Percentiles rank a stretch among this genome's conserved stretches.
phyloP scores from a whole-genome alignment of 2,888 invertebrate genomes.

The Xanthostigma xanthostigma region DNA sequence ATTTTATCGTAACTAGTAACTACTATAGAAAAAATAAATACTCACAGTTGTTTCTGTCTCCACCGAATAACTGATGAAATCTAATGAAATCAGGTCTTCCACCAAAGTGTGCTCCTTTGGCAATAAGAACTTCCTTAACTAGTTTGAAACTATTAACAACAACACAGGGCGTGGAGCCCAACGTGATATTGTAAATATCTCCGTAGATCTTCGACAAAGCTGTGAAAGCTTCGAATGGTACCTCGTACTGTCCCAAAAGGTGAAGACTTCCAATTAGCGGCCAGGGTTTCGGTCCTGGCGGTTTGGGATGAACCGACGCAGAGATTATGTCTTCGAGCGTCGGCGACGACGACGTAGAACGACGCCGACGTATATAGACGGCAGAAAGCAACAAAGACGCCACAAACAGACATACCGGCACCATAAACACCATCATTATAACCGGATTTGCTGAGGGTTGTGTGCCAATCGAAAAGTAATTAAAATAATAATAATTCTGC shows the following conservation, averaged over 20 bases:
- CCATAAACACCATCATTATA: too few species aligned
- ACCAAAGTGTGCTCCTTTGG: slow-evolving; percentile 68
- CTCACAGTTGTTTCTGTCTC: slow-evolving; percentile 79
- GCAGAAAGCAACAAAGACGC: too few species aligned
- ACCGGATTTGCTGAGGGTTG: too few species aligned
- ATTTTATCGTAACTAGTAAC: not conserved
- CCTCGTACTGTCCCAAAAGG: slow-evolving; percentile 43
- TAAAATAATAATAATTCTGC: too few species aligned
- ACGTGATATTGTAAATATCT: slow-evolving; percentile 51
- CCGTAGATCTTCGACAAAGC: slow-evolving; percentile 53
- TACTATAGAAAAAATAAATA: slow-evolving; percentile 20
- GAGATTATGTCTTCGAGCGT: too few species aligned
- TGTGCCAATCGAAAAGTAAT: too few species aligned
- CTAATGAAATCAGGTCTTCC: slow-evolving; percentile 69
- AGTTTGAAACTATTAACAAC: slow-evolving; percentile 58
- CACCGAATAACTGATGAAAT: slow-evolving; percentile 69
- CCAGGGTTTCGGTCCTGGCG: slow-evolving; percentile 51
- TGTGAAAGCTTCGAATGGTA: slow-evolving; percentile 58
- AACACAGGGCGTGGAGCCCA: slow-evolving; percentile 54
- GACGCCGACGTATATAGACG: too few species aligned
- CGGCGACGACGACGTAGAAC: too few species aligned
- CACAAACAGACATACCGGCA: too few species aligned
- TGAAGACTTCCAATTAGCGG: slow-evolving; percentile 60
- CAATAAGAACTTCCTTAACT: slow-evolving; percentile 61
- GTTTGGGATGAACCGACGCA: slow-evolving; percentile 17